phyloP scores from a whole-genome alignment of 2,888 invertebrate genomes.

The Sympetrum striolatum region DNA sequence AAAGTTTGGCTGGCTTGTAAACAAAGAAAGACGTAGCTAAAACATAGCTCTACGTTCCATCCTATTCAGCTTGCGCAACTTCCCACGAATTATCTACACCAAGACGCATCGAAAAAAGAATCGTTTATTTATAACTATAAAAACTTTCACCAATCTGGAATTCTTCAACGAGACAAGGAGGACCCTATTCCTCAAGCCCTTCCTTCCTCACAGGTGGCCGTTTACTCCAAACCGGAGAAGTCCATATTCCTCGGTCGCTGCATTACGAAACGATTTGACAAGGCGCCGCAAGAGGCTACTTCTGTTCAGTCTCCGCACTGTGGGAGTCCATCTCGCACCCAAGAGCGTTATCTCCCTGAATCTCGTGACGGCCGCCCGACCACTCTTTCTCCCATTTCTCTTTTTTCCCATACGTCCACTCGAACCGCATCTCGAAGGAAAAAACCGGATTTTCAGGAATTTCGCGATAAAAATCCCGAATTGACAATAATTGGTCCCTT shows the following conservation, averaged over 20 bases:
- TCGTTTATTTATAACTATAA: too few relatives aligned
- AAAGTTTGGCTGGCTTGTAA: too few relatives aligned
- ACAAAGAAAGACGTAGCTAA: too few relatives aligned
- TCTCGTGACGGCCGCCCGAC: not conserved
- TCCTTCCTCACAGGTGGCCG: not conserved
- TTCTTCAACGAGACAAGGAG: too few relatives aligned
- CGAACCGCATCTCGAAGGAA: not conserved
- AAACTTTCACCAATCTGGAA: too few relatives aligned
- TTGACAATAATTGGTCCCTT: slow-evolving; percentile 20
- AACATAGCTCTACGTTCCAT: too few relatives aligned
- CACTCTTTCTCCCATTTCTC: not conserved
- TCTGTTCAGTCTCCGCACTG: not conserved
- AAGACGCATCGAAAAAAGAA: too few relatives aligned
- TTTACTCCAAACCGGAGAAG: not conserved
- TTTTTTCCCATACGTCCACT: not conserved
- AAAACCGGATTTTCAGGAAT: slow-evolving; percentile 13
- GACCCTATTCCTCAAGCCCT: not conserved
- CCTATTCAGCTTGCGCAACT: too few relatives aligned
- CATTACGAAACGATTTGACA: slow-evolving; percentile 19
- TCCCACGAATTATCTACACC: too few relatives aligned
- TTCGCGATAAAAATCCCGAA: slow-evolving; percentile 40
- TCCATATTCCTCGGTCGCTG: not conserved
- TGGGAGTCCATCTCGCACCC: not conserved
- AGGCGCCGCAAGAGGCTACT: not conserved
- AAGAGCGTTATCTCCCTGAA: not conserved